A percentile compares a stretch with the other conserved stretches of the same genome.
Evolutionary conservation across 1,140 invertebrate genomes (phyloP).

Genomic region (Drosophila serrata): DNA sequence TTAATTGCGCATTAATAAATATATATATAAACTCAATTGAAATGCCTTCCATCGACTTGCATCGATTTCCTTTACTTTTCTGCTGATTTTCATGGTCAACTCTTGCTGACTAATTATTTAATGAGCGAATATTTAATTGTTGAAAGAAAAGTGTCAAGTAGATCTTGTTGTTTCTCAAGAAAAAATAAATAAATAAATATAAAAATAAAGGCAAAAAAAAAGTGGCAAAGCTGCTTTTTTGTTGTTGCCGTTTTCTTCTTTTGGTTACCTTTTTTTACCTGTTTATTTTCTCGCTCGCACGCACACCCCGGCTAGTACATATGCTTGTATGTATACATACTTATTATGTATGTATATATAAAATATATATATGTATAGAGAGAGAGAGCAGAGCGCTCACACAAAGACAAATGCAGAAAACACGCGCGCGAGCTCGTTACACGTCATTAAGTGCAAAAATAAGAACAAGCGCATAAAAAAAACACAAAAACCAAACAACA

Average conservation of each 20-base stretch:
- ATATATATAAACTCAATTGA: not conserved
- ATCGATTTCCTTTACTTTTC: constrained; percentile 33
- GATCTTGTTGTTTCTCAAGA: constrained; percentile 26
- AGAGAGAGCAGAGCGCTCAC: constrained; percentile 44
- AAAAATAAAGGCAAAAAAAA: constrained; percentile 51
- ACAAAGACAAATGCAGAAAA: constrained; percentile 57
- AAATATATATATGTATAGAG: constrained; percentile 6
- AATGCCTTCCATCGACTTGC: constrained; percentile 19
- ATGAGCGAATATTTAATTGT: constrained; percentile 35
- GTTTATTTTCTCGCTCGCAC: constrained; percentile 70
- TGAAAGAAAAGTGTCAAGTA: constrained; percentile 35
- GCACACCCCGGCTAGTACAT: constrained; percentile 45
- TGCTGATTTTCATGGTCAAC: constrained; percentile 60
- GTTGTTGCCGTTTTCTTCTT: constrained; percentile 60
- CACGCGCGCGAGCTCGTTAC: constrained; percentile 71
- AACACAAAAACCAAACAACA: constrained; percentile 5
- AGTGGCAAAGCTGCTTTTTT: constrained; percentile 78
- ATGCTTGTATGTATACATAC: constrained; percentile 29
- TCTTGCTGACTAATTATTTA: constrained; percentile 61
- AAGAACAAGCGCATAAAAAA: constrained; percentile 74
- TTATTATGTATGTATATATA: constrained; percentile 15
- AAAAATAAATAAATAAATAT: constrained; percentile 1
- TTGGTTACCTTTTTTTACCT: constrained; percentile 76
- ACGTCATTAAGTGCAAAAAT: constrained; percentile 81
- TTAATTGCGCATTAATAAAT: constrained; percentile 1